Conservation (phyloP, 2,888 invertebrate genomes). For the Drosophila subsilvestris region DNA sequence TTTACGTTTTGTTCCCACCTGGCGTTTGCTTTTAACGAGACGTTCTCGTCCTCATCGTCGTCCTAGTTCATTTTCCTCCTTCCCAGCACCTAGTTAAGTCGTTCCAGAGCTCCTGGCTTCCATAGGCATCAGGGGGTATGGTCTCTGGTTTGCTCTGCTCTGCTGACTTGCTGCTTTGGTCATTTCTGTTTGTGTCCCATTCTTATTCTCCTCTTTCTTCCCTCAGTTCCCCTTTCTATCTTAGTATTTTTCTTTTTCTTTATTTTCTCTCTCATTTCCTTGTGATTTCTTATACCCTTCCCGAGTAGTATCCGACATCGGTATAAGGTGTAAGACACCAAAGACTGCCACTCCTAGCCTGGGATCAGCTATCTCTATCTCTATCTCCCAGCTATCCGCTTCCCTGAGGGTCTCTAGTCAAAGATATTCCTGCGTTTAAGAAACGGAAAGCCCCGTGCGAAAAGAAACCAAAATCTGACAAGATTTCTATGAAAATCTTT, state of each 20-base stretch:
- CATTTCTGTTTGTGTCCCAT: conserved; percentile 49
- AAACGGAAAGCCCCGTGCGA: too few relatives aligned
- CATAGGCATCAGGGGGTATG: conserved; percentile 12
- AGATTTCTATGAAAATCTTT: too few relatives aligned
- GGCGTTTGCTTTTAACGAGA: conserved; percentile 68
- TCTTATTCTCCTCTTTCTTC: conserved; percentile 9
- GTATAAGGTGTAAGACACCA: too few relatives aligned
- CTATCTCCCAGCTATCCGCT: too few relatives aligned
- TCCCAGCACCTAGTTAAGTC: conserved; percentile 39
- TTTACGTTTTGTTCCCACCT: conserved; percentile 43
- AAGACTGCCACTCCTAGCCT: too few relatives aligned
- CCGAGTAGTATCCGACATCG: background rate
- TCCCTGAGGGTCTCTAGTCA: background rate
- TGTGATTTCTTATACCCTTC: conserved; percentile 14
- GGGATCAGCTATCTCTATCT: too few relatives aligned
- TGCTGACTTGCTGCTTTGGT: conserved; percentile 49
- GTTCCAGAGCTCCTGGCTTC: conserved; percentile 38
- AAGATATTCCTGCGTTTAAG: background rate
- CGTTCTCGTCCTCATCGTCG: conserved; percentile 37
- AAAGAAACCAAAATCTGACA: too few relatives aligned
- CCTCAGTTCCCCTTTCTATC: conserved; percentile 15
- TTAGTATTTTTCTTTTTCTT: conserved; percentile 8
- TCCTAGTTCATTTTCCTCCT: conserved; percentile 9
- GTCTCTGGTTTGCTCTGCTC: conserved; percentile 10
- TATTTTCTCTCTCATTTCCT: conserved; percentile 23